Base-by-base conservation (phyloP, 2,888 invertebrate species). In the Epistrophe eligans region DNA sequence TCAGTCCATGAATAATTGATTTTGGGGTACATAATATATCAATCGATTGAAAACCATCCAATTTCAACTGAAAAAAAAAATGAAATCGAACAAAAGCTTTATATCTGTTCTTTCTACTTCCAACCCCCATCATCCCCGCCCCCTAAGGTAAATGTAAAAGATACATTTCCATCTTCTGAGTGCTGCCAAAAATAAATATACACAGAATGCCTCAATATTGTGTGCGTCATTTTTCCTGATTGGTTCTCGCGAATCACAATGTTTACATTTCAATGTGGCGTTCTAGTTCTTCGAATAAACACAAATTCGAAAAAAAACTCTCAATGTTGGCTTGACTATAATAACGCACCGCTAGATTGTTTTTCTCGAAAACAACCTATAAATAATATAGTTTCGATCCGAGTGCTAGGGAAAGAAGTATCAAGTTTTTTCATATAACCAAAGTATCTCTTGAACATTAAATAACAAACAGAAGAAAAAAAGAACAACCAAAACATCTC, bases 111-210 rank as follows among this genome's bases (percentile, higher is more conserved):
- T 11, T 38, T 24, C 10, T 24, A 15, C 1, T 38, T 38, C 15
- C 45, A 17, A 9, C 9, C 45, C 17, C 35, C 19, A 4, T 15
- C 9, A 32, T 32, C 15, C 52, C 43, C 38, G 9, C 19, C 10
- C 10, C 17, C 10, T 24, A 24, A 45, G 19, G 43, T 50, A 48
- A 40, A 19, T 45, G 77, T 50, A 40, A 66, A 70, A 70, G 77
- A 85, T 70, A 73, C 77, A 72, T 45, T 73, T 64, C 15, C 17
- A 79, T 77, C 58, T 50, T 50, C 52, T 38, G n/a, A 43, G 40
- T 70, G 28, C 24, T 67, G 48, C 71, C 48, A 58, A 85, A 85
- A 85, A 85, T 85, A 85, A 67, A 77, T 66, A 77, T 62, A n/a
- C 50, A 9, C 35, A 11, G 60, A 66, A 60, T 55, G 48, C 62